Evolutionary conservation across 2,797 vertebrate genomes (phyloP), one percentile per base, ranked within the genome.

Genomic region (Salmo trutta): DNA sequence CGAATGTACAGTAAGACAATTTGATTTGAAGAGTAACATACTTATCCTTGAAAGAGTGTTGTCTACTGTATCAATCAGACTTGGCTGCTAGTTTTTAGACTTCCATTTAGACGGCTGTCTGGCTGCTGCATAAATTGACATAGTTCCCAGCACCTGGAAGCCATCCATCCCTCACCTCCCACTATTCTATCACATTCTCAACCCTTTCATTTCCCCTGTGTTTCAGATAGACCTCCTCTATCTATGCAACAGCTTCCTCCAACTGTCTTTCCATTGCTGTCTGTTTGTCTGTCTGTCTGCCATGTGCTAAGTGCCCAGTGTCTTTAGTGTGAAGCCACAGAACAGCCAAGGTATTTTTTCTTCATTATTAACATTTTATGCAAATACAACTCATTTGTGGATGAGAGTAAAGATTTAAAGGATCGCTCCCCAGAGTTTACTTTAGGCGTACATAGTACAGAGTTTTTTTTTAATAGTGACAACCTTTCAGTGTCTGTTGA

Each of bases 401-500:
- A 7, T 10, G 77, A 73, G 21, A 77, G 82, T 47, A 86, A 41
- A 3, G 67, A 24, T 79, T 80, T 77, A 21, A 71, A 67, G 74
- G 71, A 16, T 68, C 66, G 70, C 0, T 47, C 65, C 51, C 52
- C 56, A 29, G n/a, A 64, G 59, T 64, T 24, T 14, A 47, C 10
- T 47, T 47, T 14, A 47, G 41, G 41, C 10, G 41, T 47, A 47
- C 41, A 47, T 10, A 47, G 41, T 47, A 47, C 41, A 12, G 16
- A 36, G n/a, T 52, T 72, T 80, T 68, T 69, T 71, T 90, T 81
- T 66, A 78, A 88, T 75, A 82, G 62, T 76, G 82, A 72, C 79
- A 85, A 82, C 82, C 86, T 88, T 85, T 86, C 83, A 85, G 84
- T 84, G 86, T 67, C 80, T 88, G 86, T 88, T 90, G 80, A 79